Base-by-base conservation (phyloP, 2,797 vertebrate genomes). In the Siniperca scherzeri region DNA sequence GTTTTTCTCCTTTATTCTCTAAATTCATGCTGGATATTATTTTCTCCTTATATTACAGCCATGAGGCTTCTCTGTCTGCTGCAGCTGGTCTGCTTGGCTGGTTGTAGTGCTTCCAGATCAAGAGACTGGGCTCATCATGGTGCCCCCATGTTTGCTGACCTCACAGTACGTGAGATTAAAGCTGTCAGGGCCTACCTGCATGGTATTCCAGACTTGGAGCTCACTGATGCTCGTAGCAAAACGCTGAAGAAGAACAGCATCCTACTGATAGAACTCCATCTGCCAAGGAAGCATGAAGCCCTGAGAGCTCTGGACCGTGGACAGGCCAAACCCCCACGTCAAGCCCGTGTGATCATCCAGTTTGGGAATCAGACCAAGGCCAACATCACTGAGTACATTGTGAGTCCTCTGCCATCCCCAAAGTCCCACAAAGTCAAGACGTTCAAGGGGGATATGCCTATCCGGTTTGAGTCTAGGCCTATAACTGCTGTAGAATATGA, bases 191-290 rank as follows among this genome's bases (percentile, higher is more conserved):
- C 69, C 53, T 99, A 97, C 93, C 93, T 99, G 27, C 86, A 95
- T 70, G 85, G 77, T n/a, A 91, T 90, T 21, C 92, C 90, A 0
- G 96, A 97, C 64, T 86, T 99, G 80, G 86, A 76, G 21, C 95
- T 99, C 65, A 88, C 91, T 8, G 53, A 93, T 0, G 91, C 92
- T 36, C 33, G 0, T 0, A 85, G 52, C 1, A 89, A 44, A 0
- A 50, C 86, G 7, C 66, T 98, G 62, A 95, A 95, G 77, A 97
- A 97, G 90, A 99, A 99, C 93, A 96, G 92, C 0, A 96, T 99
- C 62, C 94, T 99, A 13, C 93, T 98, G 79, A 97, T 99, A 4
- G 98, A 99, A 90, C 94, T 97, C 67, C 92, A 97, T 59, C 69
- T 97, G 12, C 98, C 98, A 10, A 95, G 72, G 62, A 99, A 99